A percentile compares a stretch with the other conserved stretches of the same genome.
These are phyloP conservation scores for Melanotaenia maccullochi DNA, from an alignment of 2,797 vertebrate genomes.

Conservation along the genomic window DNA sequence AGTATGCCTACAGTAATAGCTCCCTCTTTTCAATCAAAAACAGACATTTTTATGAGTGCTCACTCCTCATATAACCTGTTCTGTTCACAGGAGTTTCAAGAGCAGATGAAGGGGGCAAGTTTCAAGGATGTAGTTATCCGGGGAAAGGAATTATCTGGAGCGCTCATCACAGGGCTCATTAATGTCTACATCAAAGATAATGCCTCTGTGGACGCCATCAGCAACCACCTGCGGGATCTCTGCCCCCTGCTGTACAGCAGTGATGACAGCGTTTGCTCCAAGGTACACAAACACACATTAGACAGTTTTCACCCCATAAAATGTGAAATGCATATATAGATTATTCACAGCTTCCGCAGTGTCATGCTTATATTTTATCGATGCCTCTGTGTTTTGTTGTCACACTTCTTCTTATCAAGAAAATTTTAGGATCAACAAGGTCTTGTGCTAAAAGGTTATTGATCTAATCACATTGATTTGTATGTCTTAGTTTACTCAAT, in stretches of 20 bases:
- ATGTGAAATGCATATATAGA: background rate
- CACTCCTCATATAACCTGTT: background rate
- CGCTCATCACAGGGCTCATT: constrained; percentile 93
- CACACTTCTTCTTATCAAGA: constrained; percentile 16
- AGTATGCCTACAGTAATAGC: background rate
- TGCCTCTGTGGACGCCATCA: constrained; percentile 94
- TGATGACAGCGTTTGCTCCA: constrained; percentile 95
- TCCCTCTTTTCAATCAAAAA: constrained; percentile 18
- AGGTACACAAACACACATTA: constrained; percentile 79
- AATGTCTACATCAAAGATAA: constrained; percentile 97
- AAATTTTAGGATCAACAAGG: constrained; percentile 11
- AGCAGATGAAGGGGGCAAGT: constrained; percentile 91
- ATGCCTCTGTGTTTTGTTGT: constrained; percentile 6
- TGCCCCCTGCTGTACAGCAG: constrained; percentile 96
- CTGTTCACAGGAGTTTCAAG: constrained; percentile 90
- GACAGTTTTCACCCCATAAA: background rate
- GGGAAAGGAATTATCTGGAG: constrained; percentile 92
- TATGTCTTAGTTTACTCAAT: constrained; percentile 24
- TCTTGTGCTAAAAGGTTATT: constrained; percentile 30
- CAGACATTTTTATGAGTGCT: background rate
- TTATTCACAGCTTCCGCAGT: constrained; percentile 1
- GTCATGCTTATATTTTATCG: constrained; percentile 10
- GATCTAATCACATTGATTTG: constrained; percentile 36
- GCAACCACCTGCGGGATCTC: constrained; percentile 91
- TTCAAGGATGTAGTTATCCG: constrained; percentile 95